phyloP scores from a whole-genome alignment of 1,140 invertebrate species.

The Fopius arisanus region DNA sequence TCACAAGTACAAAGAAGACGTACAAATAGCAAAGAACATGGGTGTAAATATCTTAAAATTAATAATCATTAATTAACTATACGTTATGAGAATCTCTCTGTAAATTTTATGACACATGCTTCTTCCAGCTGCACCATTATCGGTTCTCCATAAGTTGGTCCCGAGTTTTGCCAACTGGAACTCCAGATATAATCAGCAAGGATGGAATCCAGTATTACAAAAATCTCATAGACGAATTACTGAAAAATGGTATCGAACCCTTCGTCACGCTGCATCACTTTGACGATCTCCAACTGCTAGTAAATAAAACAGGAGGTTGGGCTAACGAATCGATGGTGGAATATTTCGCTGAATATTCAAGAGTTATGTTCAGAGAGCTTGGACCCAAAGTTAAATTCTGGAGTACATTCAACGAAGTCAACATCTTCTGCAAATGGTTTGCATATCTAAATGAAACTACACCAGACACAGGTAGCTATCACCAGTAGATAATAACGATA shows the following conservation, averaged over 20 bases:
- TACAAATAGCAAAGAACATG: not conserved
- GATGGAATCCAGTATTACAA: slow-evolving; percentile 70
- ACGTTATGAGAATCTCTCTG: no score
- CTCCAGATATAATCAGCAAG: slow-evolving; percentile 62
- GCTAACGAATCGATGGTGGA: slow-evolving; percentile 67
- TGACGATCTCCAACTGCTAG: slow-evolving; percentile 62
- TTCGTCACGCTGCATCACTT: slow-evolving; percentile 67
- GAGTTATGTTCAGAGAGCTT: slow-evolving; percentile 61
- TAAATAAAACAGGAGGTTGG: slow-evolving; percentile 72
- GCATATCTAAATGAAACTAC: slow-evolving; percentile 61
- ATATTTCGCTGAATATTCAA: slow-evolving; percentile 66
- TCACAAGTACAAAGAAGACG: slow-evolving; percentile 40
- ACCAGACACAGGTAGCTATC: not conserved
- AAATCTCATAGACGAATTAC: slow-evolving; percentile 65
- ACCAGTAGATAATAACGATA: slow-evolving; percentile 54
- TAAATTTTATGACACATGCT: not conserved
- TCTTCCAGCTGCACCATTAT: slow-evolving; percentile 58
- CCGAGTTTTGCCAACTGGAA: slow-evolving; percentile 68
- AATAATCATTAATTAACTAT: not conserved
- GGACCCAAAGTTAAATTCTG: slow-evolving; percentile 61
- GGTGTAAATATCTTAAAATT: not conserved
- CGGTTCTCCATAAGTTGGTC: slow-evolving; percentile 72
- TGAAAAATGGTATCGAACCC: slow-evolving; percentile 64
- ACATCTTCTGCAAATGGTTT: slow-evolving; percentile 50
- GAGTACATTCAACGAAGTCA: slow-evolving; percentile 63